Conservation (phyloP, 1,140 invertebrate species). For the Ceratina australensis region DNA sequence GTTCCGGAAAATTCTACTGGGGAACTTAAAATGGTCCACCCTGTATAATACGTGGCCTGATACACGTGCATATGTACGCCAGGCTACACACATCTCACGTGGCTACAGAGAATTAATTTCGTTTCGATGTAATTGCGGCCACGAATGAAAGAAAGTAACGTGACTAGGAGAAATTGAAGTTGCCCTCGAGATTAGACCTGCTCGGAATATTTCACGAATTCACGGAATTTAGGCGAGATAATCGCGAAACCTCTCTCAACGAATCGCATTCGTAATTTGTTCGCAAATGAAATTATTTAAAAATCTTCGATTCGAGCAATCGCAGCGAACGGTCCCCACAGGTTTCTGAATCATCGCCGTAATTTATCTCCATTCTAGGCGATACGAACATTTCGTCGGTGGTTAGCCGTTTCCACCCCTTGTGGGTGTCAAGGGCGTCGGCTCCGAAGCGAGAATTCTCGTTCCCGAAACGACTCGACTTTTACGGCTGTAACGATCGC, state of each 20-base stretch:
- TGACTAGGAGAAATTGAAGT: neutral
- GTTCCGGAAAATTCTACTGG: no score
- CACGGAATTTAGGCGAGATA: no score
- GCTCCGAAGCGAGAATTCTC: constrained; percentile 58
- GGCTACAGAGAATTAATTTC: constrained; percentile 16
- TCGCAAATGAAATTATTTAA: no score
- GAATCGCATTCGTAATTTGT: no score
- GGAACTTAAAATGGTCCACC: no score
- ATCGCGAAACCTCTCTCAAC: no score
- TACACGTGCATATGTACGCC: no score
- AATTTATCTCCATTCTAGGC: constrained; percentile 12
- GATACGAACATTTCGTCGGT: constrained; percentile 28
- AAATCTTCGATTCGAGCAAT: no score
- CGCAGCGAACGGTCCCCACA: no score
- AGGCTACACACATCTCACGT: neutral
- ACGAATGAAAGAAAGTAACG: neutral
- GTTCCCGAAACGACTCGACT: constrained; percentile 67
- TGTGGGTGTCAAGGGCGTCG: constrained; percentile 25
- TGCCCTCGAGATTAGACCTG: neutral
- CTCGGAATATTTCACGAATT: neutral
- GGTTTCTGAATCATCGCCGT: neutral
- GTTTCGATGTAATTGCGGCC: neutral
- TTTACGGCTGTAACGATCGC: constrained; percentile 72
- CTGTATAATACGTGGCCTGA: no score
- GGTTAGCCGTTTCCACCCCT: constrained; percentile 20